Percentiles rank a stretch among this genome's conserved stretches.
phyloP scores from a whole-genome alignment of 2,797 vertebrate species.

The Rhinoraja longicauda region DNA sequence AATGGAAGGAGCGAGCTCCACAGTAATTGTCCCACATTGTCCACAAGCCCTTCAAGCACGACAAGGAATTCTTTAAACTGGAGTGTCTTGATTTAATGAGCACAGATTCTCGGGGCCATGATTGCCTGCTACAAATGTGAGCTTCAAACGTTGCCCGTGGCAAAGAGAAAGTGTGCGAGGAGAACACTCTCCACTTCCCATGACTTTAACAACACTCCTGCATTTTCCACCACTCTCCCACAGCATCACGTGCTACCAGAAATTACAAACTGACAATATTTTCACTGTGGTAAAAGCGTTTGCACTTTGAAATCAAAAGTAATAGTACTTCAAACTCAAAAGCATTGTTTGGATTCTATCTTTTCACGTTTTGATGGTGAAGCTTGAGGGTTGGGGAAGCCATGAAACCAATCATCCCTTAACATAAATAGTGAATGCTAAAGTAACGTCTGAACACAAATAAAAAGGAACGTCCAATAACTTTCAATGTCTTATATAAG shows the following conservation, averaged over 20 bases:
- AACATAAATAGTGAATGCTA: background rate
- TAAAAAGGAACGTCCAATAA: background rate
- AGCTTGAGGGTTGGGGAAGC: background rate
- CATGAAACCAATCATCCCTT: background rate
- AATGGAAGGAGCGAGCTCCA: slow-evolving; percentile 41
- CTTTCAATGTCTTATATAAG: background rate
- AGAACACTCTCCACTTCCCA: slow-evolving; percentile 40
- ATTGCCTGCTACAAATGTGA: slow-evolving; percentile 40
- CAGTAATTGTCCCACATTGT: slow-evolving; percentile 44
- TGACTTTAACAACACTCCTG: slow-evolving; percentile 33
- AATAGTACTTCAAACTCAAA: slow-evolving; percentile 25
- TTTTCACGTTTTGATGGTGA: background rate
- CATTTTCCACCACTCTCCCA: slow-evolving; percentile 37
- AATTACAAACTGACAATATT: slow-evolving; percentile 18
- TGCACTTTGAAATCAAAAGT: slow-evolving; percentile 35
- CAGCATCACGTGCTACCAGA: slow-evolving; percentile 40
- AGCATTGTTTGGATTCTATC: background rate
- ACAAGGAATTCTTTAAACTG: slow-evolving; percentile 43
- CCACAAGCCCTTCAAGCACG: slow-evolving; percentile 45
- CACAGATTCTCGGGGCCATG: slow-evolving; percentile 37
- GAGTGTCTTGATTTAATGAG: slow-evolving; percentile 40
- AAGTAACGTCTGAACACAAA: background rate
- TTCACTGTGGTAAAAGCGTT: slow-evolving; percentile 15
- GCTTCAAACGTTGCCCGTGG: slow-evolving; percentile 39
- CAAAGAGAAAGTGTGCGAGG: slow-evolving; percentile 32